These are phyloP conservation scores for Eupsilia transversa DNA, from an alignment of 2,888 invertebrate genomes.

Conservation along the genomic window DNA sequence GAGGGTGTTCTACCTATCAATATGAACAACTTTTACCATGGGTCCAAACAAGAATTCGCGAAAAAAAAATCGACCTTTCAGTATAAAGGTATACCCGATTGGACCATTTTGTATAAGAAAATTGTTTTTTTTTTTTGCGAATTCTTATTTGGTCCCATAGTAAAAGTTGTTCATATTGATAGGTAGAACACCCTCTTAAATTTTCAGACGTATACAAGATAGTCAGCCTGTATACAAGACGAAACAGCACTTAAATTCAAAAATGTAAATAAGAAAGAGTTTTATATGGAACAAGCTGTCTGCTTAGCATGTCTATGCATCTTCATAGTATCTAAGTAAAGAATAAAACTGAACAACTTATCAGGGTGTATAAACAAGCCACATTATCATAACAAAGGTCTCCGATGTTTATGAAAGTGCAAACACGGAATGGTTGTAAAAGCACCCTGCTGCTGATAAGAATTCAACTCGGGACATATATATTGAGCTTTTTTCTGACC, in stretches of 20 bases:
- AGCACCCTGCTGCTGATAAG: slow-evolving; percentile 75
- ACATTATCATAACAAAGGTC: slow-evolving; percentile 72
- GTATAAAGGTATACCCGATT: too few relatives aligned
- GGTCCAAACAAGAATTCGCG: too few relatives aligned
- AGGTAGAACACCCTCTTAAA: too few relatives aligned
- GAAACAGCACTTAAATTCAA: neutral
- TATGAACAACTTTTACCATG: too few relatives aligned
- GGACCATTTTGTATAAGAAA: too few relatives aligned
- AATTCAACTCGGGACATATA: slow-evolving; percentile 33
- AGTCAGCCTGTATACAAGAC: too few relatives aligned
- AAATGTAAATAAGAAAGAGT: neutral
- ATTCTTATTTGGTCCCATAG: too few relatives aligned
- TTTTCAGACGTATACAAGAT: too few relatives aligned
- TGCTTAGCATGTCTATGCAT: slow-evolving; percentile 25
- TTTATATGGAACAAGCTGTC: neutral
- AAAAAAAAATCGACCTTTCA: too few relatives aligned
- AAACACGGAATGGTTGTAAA: slow-evolving; percentile 76
- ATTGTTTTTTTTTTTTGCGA: too few relatives aligned
- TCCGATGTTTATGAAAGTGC: slow-evolving; percentile 76
- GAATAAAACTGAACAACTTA: slow-evolving; percentile 59
- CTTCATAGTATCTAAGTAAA: slow-evolving; percentile 32
- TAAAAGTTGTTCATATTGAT: too few relatives aligned
- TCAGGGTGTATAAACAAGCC: slow-evolving; percentile 68
- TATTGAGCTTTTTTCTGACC: slow-evolving; percentile 62
- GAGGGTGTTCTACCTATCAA: too few relatives aligned